phyloP scores from a whole-genome alignment of 2,113 vertebrate species.

The Pangasianodon hypophthalmus region DNA sequence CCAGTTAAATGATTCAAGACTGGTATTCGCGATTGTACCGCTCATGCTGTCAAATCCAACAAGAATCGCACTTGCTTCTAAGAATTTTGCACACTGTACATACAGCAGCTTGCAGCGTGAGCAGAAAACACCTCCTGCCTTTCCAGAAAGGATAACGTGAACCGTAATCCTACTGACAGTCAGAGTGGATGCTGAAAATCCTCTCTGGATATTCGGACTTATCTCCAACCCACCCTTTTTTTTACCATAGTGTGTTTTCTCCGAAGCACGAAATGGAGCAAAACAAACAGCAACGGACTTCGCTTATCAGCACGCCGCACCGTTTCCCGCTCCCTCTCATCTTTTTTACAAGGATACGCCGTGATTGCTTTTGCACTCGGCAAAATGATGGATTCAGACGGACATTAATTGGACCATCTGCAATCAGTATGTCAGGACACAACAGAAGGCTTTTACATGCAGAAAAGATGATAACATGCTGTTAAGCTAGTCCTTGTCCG shows the following conservation, averaged over 20 bases:
- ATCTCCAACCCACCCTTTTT: not conserved
- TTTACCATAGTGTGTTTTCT: slow-evolving; percentile 8
- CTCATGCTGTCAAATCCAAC: not conserved
- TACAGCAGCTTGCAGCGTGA: not conserved
- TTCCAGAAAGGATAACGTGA: not conserved
- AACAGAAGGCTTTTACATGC: slow-evolving; percentile 28
- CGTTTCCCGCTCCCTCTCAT: not conserved
- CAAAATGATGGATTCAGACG: slow-evolving; percentile 5
- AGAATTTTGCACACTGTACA: not conserved
- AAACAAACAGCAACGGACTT: not conserved
- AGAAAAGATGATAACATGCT: slow-evolving; percentile 22
- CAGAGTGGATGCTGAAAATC: not conserved
- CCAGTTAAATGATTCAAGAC: not conserved
- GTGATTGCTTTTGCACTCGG: slow-evolving; percentile 2
- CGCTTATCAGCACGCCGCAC: slow-evolving; percentile 1
- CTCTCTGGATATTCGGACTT: slow-evolving; percentile 16
- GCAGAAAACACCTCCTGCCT: not conserved
- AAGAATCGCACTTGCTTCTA: not conserved
- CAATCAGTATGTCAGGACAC: slow-evolving; percentile 12
- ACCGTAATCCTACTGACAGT: not conserved
- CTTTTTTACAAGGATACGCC: not conserved
- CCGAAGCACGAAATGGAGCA: not conserved
- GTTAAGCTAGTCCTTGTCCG: slow-evolving; percentile 8
- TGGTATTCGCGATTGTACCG: not conserved
- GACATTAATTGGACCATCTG: slow-evolving; percentile 36